A percentile compares a stretch with the other conserved stretches of the same genome.
phyloP scores from a whole-genome alignment of 2,888 invertebrate genomes.

The Catocala sponsa region DNA sequence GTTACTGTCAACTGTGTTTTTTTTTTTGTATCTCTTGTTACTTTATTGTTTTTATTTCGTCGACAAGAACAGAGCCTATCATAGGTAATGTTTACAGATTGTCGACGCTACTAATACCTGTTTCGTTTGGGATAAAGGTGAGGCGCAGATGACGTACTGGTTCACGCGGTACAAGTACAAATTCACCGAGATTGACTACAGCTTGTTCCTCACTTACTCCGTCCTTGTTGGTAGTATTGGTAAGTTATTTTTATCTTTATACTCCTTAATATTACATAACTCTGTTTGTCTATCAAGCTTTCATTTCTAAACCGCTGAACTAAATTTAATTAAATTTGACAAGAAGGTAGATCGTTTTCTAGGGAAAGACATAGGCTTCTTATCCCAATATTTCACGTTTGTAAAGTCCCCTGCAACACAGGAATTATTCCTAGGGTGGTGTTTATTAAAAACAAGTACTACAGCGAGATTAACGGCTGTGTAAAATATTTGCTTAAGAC shows the following conservation, averaged over 20 bases:
- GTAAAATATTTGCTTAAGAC: no score
- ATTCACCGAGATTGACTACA: conserved; percentile 89
- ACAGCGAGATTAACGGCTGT: no score
- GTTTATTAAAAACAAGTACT: no score
- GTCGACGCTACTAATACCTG: conserved; percentile 73
- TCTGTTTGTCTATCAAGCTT: no score
- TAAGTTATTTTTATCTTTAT: conserved; percentile 64
- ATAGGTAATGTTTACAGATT: conserved; percentile 73
- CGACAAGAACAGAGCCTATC: conserved; percentile 59
- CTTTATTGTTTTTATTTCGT: conserved; percentile 1
- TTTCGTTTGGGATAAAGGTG: conserved; percentile 85
- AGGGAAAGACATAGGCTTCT: no score
- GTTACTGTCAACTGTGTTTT: no score
- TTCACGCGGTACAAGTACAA: conserved; percentile 88
- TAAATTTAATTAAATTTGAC: no score
- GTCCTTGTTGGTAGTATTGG: conserved; percentile 87
- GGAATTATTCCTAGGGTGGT: no score
- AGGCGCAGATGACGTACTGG: conserved; percentile 88
- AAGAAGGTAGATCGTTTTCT: no score
- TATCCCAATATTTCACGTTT: no score
- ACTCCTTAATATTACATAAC: neutral
- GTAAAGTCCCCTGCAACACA: no score
- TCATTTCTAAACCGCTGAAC: no score
- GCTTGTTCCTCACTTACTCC: conserved; percentile 87
- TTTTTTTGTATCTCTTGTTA: neutral